Evolutionary conservation across 2,113 vertebrate species (phyloP).

Genomic region (Phodopus roborovskii): DNA sequence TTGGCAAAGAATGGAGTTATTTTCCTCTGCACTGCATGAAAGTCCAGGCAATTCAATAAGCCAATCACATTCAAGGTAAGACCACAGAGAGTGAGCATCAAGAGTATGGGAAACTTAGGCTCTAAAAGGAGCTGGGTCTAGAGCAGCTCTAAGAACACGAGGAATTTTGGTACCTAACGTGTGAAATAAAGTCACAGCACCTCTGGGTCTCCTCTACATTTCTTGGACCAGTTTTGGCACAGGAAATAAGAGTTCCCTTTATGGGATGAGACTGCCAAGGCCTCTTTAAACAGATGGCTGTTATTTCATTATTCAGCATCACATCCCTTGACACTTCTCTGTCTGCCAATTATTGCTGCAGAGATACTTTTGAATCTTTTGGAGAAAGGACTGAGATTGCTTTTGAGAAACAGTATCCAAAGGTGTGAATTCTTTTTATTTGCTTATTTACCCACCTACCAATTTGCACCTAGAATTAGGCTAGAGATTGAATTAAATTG

Average conservation of each 20-base stretch:
- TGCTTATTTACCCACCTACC: not conserved
- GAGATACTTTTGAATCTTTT: conserved; percentile 54
- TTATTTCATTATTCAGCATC: conserved; percentile 74
- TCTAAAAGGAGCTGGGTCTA: not conserved
- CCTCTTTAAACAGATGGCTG: conserved; percentile 71
- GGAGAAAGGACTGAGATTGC: conserved; percentile 31
- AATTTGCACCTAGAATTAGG: conserved; percentile 20
- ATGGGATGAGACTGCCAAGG: conserved; percentile 53
- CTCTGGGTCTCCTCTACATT: conserved; percentile 4
- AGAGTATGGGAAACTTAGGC: not conserved
- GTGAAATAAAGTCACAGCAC: conserved; percentile 12
- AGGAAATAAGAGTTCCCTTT: conserved; percentile 38
- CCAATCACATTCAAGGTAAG: not conserved
- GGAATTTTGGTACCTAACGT: not conserved
- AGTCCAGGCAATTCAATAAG: not conserved
- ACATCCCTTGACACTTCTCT: conserved; percentile 65
- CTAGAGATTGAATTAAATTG: not conserved
- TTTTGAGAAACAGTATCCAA: conserved; percentile 50
- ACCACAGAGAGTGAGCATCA: not conserved
- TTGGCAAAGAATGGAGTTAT: not conserved
- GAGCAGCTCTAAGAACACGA: not conserved
- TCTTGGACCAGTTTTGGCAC: conserved; percentile 44
- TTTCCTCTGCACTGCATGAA: not conserved
- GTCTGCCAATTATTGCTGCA: conserved; percentile 65
- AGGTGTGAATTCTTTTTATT: conserved; percentile 37